Percentiles rank a stretch among this genome's conserved stretches.
phyloP scores from a whole-genome alignment of 2,113 vertebrate species.

The Scolopax mira region DNA sequence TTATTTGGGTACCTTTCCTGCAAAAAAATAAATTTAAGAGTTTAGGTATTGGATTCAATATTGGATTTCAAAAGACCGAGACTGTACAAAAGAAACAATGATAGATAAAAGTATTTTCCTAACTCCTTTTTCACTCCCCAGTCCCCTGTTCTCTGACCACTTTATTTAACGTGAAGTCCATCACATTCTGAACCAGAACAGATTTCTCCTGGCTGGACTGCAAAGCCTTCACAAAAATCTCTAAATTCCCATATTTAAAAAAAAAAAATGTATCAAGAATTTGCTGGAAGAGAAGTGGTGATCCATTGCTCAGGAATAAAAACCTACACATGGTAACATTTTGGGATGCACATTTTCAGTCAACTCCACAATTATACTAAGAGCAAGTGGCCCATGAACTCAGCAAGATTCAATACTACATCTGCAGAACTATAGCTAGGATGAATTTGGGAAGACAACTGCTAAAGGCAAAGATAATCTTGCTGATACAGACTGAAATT shows the following conservation, averaged over 20 bases:
- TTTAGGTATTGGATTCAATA: neutral
- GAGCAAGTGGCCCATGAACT: neutral
- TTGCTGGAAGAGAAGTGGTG: neutral
- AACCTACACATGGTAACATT: neutral
- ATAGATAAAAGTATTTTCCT: neutral
- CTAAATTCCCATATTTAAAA: neutral
- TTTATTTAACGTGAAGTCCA: neutral
- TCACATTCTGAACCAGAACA: neutral
- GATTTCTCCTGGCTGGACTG: neutral
- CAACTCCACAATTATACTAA: neutral
- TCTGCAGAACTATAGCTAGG: neutral
- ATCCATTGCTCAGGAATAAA: neutral
- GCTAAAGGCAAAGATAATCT: neutral
- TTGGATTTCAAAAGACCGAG: neutral
- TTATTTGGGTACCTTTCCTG: constrained; percentile 92
- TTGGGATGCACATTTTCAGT: neutral
- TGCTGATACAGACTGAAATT: neutral
- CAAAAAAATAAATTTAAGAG: neutral
- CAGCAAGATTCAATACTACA: neutral
- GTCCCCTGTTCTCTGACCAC: neutral
- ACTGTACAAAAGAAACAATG: neutral
- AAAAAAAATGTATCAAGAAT: neutral
- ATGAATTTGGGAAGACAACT: neutral
- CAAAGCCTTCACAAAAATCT: neutral
- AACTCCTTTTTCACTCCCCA: neutral